Evolutionary conservation across 2,888 invertebrate species (phyloP).

Genomic region (Eulithis prunata): DNA sequence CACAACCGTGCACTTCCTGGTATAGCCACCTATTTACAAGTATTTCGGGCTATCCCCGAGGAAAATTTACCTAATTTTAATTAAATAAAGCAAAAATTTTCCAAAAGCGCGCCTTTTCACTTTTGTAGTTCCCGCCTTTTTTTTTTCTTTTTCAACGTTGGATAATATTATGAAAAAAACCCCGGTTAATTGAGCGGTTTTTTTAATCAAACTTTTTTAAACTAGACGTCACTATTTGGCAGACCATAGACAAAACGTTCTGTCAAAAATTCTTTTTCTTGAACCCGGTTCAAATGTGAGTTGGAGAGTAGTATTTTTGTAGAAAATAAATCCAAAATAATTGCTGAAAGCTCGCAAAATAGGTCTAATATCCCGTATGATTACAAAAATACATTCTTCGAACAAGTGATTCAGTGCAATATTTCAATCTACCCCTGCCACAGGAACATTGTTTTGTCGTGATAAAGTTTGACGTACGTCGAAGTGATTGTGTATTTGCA

Average conservation of each 20-base stretch:
- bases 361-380: constrained; percentile 51
- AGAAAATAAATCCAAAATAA: constrained; percentile 72
- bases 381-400: constrained; percentile 47
- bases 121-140: too few species aligned
- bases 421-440: constrained; percentile 55
- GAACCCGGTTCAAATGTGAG: constrained; percentile 81
- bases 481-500: constrained; percentile 57
- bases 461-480: constrained; percentile 63
- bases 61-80: too few species aligned
- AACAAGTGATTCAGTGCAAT: constrained; percentile 63
- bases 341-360: constrained; percentile 51
- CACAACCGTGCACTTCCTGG: too few species aligned
- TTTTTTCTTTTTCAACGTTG: too few species aligned
- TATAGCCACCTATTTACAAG: too few species aligned
- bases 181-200: neutral
- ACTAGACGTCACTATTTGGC: constrained; percentile 36
- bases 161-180: neutral
- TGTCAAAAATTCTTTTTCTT: constrained; percentile 74
- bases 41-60: too few species aligned
- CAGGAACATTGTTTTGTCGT: constrained; percentile 44
- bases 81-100: too few species aligned
- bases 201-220: neutral
- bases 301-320: constrained; percentile 63
- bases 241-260: constrained; percentile 55
- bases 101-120: too few species aligned